phyloP scores from a whole-genome alignment of 2,888 invertebrate genomes.

The Tetranychus truncatus region DNA sequence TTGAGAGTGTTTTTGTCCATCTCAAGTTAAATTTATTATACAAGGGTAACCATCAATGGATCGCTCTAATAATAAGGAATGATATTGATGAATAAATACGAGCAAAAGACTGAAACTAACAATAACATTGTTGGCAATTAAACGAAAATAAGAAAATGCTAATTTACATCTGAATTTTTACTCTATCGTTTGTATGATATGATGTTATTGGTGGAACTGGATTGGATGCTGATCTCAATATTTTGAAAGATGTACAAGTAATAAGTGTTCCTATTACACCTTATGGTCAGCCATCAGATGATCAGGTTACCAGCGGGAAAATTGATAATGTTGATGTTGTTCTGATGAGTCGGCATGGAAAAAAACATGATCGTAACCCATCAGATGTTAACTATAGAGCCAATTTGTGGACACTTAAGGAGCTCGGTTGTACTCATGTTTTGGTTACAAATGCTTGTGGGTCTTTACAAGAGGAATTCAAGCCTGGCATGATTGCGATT shows the following conservation, averaged over 20 bases:
- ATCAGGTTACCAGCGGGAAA: slow-evolving; percentile 49
- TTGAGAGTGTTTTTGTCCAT: too few relatives aligned
- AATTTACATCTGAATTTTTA: too few relatives aligned
- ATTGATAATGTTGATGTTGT: slow-evolving; percentile 49
- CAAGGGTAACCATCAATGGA: too few relatives aligned
- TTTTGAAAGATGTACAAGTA: slow-evolving; percentile 38
- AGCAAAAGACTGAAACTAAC: too few relatives aligned
- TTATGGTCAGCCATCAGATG: slow-evolving; percentile 64
- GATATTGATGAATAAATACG: too few relatives aligned
- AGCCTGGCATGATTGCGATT: slow-evolving; percentile 72
- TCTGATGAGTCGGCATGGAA: slow-evolving; percentile 39
- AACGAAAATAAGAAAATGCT: too few relatives aligned
- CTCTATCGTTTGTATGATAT: too few relatives aligned
- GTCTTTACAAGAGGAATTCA: slow-evolving; percentile 63
- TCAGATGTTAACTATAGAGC: slow-evolving; percentile 83
- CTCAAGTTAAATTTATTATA: too few relatives aligned
- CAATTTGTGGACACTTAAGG: slow-evolving; percentile 74
- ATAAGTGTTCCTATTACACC: slow-evolving; percentile 41
- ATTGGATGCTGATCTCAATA: slow-evolving; percentile 54
- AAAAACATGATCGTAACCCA: slow-evolving; percentile 52
- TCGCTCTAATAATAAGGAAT: too few relatives aligned
- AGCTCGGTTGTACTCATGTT: slow-evolving; percentile 68
- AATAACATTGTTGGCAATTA: too few relatives aligned
- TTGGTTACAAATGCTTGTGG: slow-evolving; percentile 87
- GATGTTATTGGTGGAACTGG: slow-evolving; percentile 98